Evolutionary conservation across 2,888 invertebrate species (phyloP), one percentile per base, ranked within the genome.

Genomic region (Heteropelma amictum): DNA sequence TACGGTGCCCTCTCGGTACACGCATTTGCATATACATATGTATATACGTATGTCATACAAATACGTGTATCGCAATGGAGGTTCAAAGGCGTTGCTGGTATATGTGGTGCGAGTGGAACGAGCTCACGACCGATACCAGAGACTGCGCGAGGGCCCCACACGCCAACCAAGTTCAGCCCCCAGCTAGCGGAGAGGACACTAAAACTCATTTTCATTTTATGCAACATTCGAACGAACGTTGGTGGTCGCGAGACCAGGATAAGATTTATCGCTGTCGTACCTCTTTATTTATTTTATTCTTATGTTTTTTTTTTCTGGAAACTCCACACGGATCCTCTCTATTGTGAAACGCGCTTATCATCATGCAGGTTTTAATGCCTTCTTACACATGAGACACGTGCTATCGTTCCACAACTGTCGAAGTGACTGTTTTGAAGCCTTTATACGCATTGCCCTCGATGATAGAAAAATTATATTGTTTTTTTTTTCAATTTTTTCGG

Each of bases 181-280:
- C 64, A 58, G 54, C 61, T 56, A 54, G 65, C 67, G n/a, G n/a
- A n/a, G n/a, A 67, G 71, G 71, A 75, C 75, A 75, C 75, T 75
- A 75, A 75, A 75, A 75, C 75, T 75, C 75, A 75, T 75, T 75
- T 75, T 75, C 75, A 75, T 75, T 75, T 75, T 75, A 71, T 75
- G 75, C 75, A 75, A 75, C 75, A 61, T 71, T 67, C 71, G 75
- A 75, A 67, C 60, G 70, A 75, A 71, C 75, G 75, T 71, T 75
- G 75, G 75, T 75, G 75, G 75, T 75, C 75, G 75, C 70, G 51
- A 51, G 67, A 75, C 75, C 75, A 56, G 67, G 54, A 75, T 61
- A 71, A 75, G 75, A 75, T 75, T 75, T 75, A 75, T 75, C 75
- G 75, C 71, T 75, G 61, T 67, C 67, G 71, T 75, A 71, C 75